Base-by-base conservation (phyloP, 2,797 vertebrate species). In the Pempheris klunzingeri region DNA sequence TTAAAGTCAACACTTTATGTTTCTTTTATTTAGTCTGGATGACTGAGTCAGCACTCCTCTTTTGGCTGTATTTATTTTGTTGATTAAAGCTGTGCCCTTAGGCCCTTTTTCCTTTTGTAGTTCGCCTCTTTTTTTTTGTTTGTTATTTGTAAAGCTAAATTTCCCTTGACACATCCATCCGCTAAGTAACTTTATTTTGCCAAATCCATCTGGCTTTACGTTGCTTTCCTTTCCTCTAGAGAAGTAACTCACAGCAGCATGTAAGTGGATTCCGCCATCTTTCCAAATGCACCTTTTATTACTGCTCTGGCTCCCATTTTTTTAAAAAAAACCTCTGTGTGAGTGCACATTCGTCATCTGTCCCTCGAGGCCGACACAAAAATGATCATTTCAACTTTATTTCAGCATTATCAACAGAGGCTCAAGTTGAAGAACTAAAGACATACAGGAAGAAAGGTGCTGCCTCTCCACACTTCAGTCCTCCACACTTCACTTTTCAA, bases 291-390 rank as follows among this genome's bases (percentile, higher is more conserved):
- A 24, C 39, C n/a, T 41, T 43, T 26, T 46, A 46, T 34, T 11
- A 17, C n/a, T 36, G 32, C 18, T 50, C 18, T 18, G 14, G n/a
- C 38, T 46, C 5, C 26, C 0, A 3, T 32, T 22, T 55, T 32
- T 24, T 46, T 32, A 55, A 55, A 55, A 52, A 55, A 55, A 55
- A 52, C 43, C 17, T 69, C 32, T 11, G 18, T 47, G 43, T 5
- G 2, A n/a, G 67, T 4, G 3, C 17, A 7, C 1, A 44, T n/a
- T 20, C 26, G 10, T 38, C 44, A 13, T 46, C 39, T 28, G 3
- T 55, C 65, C 32, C 65, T 24, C 3, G 38, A 0, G 26, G 52
- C 39, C 34, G 53, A 2, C 17, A 20, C 17, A 44, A 44, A 68
- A 55, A 50, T 26, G 0, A 43, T 5, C 20, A 54, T 32, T 57